Percentiles rank a stretch among this genome's conserved stretches.
Evolutionary conservation across 2,113 vertebrate species (phyloP).

Genomic region (Narcine bancroftii): DNA sequence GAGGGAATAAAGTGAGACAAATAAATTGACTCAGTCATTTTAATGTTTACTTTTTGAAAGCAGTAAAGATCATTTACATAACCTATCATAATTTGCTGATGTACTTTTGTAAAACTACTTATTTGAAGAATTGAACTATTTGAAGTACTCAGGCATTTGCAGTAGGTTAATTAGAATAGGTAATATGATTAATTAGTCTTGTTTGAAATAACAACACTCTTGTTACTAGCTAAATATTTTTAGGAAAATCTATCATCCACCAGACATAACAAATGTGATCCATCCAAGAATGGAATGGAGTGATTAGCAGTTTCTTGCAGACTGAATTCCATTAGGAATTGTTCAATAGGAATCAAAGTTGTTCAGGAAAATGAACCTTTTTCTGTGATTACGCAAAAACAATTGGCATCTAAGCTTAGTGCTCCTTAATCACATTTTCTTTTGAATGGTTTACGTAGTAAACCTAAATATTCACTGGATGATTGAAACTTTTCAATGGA

Average conservation of each 20-base stretch:
- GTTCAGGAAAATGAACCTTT: conserved; percentile 58
- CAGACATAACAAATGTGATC: conserved; percentile 56
- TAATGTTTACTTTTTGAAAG: not conserved
- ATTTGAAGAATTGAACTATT: not conserved
- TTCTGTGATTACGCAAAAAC: conserved; percentile 48
- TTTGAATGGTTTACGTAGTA: conserved; percentile 46
- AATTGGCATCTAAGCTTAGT: conserved; percentile 49
- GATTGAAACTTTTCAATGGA: not conserved
- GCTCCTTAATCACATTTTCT: conserved; percentile 47
- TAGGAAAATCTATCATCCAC: conserved; percentile 59
- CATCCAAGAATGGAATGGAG: conserved; percentile 45
- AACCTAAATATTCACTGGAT: conserved; percentile 39
- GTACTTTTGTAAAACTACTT: not conserved
- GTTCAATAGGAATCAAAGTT: conserved; percentile 49
- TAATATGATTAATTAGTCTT: conserved; percentile 79
- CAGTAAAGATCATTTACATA: not conserved
- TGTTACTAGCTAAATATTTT: conserved; percentile 76
- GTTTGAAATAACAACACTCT: conserved; percentile 74
- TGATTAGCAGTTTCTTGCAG: conserved; percentile 42
- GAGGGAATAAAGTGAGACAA: not conserved
- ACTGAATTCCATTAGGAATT: conserved; percentile 52
- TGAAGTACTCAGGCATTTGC: conserved; percentile 37
- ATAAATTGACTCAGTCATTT: not conserved
- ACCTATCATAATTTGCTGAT: not conserved
- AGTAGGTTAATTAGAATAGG: conserved; percentile 63